Percentiles rank a stretch among this genome's conserved stretches.
Evolutionary conservation across 2,888 invertebrate genomes (phyloP).

Genomic region (Drosophila meridionalis): DNA sequence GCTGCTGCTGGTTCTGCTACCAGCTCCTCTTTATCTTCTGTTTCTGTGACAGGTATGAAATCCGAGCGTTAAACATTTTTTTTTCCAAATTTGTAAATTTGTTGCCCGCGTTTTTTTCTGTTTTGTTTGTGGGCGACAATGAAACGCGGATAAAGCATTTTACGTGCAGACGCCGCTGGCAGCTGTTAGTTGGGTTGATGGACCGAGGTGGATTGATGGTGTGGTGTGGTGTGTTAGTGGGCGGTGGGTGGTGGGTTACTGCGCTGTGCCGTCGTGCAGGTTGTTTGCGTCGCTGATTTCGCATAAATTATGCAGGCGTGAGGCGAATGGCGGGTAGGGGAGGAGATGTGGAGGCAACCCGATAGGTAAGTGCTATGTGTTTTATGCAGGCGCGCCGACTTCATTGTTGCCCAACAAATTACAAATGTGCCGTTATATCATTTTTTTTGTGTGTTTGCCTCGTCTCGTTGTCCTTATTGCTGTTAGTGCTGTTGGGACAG

Average conservation of each 20-base stretch:
- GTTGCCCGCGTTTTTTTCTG: conserved; percentile 55
- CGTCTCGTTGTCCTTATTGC: neutral
- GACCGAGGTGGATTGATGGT: neutral
- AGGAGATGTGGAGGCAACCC: conserved; percentile 18
- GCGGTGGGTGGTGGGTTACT: neutral
- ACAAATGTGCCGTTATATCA: conserved; percentile 55
- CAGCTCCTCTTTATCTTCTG: neutral
- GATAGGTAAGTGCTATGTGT: conserved; percentile 35
- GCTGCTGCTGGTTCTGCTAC: conserved; percentile 6
- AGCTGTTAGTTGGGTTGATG: conserved; percentile 33
- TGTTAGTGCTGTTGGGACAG: conserved; percentile 39
- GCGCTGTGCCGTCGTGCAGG: conserved; percentile 35
- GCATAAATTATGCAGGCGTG: conserved; percentile 75
- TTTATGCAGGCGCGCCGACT: conserved; percentile 42
- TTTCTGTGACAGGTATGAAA: conserved; percentile 59
- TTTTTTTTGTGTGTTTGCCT: neutral
- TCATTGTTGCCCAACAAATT: conserved; percentile 59
- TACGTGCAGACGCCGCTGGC: conserved; percentile 70
- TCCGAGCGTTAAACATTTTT: conserved; percentile 63
- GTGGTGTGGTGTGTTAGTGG: conserved; percentile 6
- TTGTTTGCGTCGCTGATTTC: conserved; percentile 72
- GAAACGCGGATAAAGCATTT: conserved; percentile 80
- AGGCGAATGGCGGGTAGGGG: neutral
- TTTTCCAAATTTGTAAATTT: conserved; percentile 70
- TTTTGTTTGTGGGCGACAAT: conserved; percentile 64